Base-by-base conservation (phyloP, 2,797 vertebrate species). In the Ctenopoma kingsleyae region DNA sequence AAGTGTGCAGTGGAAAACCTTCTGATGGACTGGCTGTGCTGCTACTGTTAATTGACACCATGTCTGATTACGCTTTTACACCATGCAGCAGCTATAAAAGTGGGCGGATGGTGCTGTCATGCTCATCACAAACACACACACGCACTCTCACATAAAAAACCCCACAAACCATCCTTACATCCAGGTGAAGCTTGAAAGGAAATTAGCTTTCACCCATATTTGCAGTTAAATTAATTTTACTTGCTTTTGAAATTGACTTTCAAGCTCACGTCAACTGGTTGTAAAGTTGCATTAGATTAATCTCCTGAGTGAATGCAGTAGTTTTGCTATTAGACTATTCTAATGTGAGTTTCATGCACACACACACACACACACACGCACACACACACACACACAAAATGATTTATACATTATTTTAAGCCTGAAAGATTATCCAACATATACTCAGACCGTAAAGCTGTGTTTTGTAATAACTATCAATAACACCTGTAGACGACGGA, bases 61-160 rank as follows among this genome's bases (percentile, higher is more conserved):
- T 81, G 85, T 90, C 84, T 86, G 89, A 92, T 91, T 88, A 89
- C 84, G 74, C 66, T 80, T 85, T 88, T 78, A 75, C 76, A 83
- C 72, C 47, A 43, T 30, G 67, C 80, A 83, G 51, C 40, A 47
- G 64, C 74, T 75, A 40, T 81, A 67, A 72, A 82, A 83, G 72
- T 74, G 67, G 70, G 72, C 19, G 81, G 83, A 66, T 32, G 25
- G 36, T 22, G 38, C 59, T 63, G 50, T 64, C 80, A 47, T 53
- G 65, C 51, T 68, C 55, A 55, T 76, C 72, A 53, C 53, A 68
- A 43, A 63, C 13, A 11, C 15, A 23, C 36, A 27, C 54, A 41
- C 7, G 23, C 58, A 22, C 38, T 9, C 16, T 49, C 57, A 46
- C 48, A 72, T 74, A n/a, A 46, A 80, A 67, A 67, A 16, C 16